phyloP scores from a whole-genome alignment of 2,113 vertebrate species.

The Charadrius vociferus region DNA sequence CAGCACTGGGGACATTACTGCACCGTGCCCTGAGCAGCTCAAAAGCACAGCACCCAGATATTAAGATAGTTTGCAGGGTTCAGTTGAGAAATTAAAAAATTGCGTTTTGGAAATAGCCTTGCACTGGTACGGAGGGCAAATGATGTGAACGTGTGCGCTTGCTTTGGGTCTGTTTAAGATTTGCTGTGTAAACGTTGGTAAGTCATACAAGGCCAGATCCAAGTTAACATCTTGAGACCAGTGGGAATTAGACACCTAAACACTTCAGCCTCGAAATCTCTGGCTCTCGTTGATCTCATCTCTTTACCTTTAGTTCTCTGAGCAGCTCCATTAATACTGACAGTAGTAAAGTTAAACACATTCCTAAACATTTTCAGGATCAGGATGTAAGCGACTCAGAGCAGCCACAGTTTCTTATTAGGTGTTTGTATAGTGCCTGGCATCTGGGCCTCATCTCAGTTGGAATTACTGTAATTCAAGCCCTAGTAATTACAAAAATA shows the following conservation, averaged over 20 bases:
- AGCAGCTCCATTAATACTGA: constrained; percentile 19
- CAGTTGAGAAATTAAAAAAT: background rate
- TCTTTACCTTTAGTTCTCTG: constrained; percentile 10
- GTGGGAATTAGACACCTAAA: constrained; percentile 21
- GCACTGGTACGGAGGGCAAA: background rate
- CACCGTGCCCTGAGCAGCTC: background rate
- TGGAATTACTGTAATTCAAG: constrained; percentile 33
- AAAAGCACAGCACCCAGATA: background rate
- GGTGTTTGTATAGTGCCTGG: background rate
- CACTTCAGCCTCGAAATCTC: background rate
- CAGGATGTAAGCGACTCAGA: background rate
- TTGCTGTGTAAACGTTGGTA: background rate
- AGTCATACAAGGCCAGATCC: background rate
- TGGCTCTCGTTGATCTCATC: constrained; percentile 13
- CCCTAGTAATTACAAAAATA: constrained; percentile 28
- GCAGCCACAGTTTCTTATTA: background rate
- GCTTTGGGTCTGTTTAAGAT: background rate
- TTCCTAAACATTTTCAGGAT: constrained; percentile 26
- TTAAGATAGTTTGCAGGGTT: background rate
- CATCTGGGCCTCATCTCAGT: constrained; percentile 2
- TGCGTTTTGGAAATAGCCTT: background rate
- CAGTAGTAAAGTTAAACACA: constrained; percentile 27
- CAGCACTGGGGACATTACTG: background rate
- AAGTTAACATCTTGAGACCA: background rate
- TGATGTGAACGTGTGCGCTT: background rate